These are phyloP conservation scores for Drosophila nigrodunni DNA, from an alignment of 1,140 invertebrate genomes.

Conservation along the genomic window DNA sequence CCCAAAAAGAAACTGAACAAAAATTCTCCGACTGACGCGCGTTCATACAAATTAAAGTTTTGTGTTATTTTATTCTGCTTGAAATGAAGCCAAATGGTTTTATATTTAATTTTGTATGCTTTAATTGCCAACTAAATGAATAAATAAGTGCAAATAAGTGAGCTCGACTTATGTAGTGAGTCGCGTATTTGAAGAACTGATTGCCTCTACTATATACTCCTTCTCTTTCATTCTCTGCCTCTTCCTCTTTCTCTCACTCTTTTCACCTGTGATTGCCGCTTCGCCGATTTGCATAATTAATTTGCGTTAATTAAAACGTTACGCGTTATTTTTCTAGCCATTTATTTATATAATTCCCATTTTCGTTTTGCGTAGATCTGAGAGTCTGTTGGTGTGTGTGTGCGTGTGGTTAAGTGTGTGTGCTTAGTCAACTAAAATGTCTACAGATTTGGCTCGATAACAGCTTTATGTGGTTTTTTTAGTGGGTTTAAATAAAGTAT, in stretches of 20 bases:
- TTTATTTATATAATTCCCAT: slow-evolving; percentile 36
- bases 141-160: slow-evolving; percentile 67
- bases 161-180: slow-evolving; percentile 10
- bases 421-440: neutral
- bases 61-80: slow-evolving; percentile 81
- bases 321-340: slow-evolving; percentile 35
- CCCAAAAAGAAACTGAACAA: slow-evolving; percentile 18
- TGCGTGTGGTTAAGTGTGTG: neutral
- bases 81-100: slow-evolving; percentile 75
- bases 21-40: slow-evolving; percentile 44
- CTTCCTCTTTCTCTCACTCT: neutral
- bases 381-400: neutral
- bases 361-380: slow-evolving; percentile 4
- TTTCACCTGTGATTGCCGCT: neutral
- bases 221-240: neutral
- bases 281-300: slow-evolving; percentile 45
- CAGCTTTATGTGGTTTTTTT: too few relatives aligned
- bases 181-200: slow-evolving; percentile 31
- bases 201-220: slow-evolving; percentile 11
- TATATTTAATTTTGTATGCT: slow-evolving; percentile 73
- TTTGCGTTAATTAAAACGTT: slow-evolving; percentile 50
- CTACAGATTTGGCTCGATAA: neutral
- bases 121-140: slow-evolving; percentile 73
- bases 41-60: slow-evolving; percentile 79
- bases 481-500: too few relatives aligned